A percentile compares a stretch with the other conserved stretches of the same genome.
These are phyloP conservation scores for Anagyrus pseudococci DNA, from an alignment of 2,888 invertebrate species.

Conservation along the genomic window DNA sequence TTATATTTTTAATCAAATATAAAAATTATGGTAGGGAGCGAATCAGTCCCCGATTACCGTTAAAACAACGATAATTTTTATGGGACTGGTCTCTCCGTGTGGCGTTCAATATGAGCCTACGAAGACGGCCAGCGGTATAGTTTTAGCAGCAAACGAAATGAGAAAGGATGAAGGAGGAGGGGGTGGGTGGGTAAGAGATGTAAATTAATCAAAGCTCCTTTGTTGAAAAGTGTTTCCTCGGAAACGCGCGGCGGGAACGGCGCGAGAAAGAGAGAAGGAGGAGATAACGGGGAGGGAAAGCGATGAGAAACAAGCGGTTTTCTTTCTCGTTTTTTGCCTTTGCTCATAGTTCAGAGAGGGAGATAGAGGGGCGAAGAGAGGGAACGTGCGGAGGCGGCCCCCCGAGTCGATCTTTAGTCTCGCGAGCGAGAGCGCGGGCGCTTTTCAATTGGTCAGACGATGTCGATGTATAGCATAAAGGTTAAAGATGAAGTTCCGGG, in stretches of 20 bases:
- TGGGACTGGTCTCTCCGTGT: too few relatives aligned
- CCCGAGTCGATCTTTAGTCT: constrained; percentile 34
- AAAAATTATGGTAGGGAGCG: too few relatives aligned
- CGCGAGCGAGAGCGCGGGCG: constrained; percentile 10
- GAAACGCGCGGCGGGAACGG: not conserved
- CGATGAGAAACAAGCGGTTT: not conserved
- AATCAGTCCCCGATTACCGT: too few relatives aligned
- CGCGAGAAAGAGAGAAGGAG: too few relatives aligned
- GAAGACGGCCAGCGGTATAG: not conserved
- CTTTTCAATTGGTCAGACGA: constrained; percentile 40
- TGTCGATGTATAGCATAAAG: constrained; percentile 32
- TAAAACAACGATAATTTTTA: too few relatives aligned
- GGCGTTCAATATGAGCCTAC: not conserved
- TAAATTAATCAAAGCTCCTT: constrained; percentile 34
- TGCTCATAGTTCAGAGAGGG: not conserved
- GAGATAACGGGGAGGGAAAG: too few relatives aligned
- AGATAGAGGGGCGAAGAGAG: not conserved
- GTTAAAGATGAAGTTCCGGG: constrained; percentile 41
- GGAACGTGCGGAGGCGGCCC: not conserved
- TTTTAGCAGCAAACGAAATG: not conserved
- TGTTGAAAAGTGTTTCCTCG: constrained; percentile 18
- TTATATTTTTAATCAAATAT: too few relatives aligned
- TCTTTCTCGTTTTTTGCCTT: constrained; percentile 1
- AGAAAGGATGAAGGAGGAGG: not conserved
- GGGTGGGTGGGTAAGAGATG: constrained; percentile 11